A percentile compares a stretch with the other conserved stretches of the same genome.
phyloP scores from a whole-genome alignment of 2,113 vertebrate species.

The Vulpes lagopus region DNA sequence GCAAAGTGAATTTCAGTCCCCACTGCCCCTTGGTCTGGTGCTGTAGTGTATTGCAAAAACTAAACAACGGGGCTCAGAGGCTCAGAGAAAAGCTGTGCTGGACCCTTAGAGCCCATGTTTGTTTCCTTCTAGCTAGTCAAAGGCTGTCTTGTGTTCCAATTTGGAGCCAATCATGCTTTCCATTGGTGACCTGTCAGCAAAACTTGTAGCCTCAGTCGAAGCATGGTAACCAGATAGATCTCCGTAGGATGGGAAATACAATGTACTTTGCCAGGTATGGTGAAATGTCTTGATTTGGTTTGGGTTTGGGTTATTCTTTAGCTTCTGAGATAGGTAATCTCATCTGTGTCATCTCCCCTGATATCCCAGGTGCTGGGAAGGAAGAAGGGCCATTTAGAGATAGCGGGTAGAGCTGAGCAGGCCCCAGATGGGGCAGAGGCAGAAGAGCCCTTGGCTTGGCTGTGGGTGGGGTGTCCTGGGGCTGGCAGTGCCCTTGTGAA shows the following conservation, averaged over 20 bases:
- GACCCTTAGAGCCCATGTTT: not conserved
- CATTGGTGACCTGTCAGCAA: not conserved
- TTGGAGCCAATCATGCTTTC: not conserved
- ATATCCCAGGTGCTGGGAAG: not conserved
- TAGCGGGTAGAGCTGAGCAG: not conserved
- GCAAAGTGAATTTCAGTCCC: not conserved
- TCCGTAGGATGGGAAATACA: not conserved
- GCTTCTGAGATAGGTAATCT: not conserved
- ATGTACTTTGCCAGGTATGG: not conserved
- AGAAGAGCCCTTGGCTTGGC: no score
- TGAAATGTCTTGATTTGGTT: not conserved
- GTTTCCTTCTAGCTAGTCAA: not conserved
- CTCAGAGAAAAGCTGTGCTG: no score
- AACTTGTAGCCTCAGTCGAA: not conserved
- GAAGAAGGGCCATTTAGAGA: not conserved
- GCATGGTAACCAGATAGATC: not conserved
- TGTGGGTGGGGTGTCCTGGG: not conserved
- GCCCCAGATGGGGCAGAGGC: not conserved
- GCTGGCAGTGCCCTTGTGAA: not conserved
- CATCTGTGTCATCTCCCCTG: not conserved
- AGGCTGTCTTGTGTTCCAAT: not conserved
- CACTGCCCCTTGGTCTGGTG: not conserved
- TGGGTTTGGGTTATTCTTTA: not conserved
- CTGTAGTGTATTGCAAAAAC: not conserved
- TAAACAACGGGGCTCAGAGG: not conserved